Evolutionary conservation across 2,888 invertebrate genomes (phyloP), one percentile per base, ranked within the genome.

Genomic region (Ichneumoninae sp.): DNA sequence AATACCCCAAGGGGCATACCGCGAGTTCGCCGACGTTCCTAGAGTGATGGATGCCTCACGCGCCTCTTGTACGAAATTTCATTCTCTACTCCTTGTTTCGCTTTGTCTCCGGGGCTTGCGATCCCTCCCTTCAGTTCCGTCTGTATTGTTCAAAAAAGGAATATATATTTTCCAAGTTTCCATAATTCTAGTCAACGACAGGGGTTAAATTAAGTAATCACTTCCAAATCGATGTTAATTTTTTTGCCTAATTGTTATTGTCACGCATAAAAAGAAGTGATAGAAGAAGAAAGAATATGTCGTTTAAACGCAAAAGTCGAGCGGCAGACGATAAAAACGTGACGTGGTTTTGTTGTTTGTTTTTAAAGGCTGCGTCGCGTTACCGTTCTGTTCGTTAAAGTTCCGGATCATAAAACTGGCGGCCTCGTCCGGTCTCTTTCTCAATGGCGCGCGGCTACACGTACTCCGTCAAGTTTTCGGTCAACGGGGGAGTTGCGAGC

Each of bases 1-100:
- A 85, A 88, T 80, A 75, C 85, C 87, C 83, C 87, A 33, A 62
- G 87, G 85, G 87, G 80, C 66, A 75, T 80, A 79, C 79, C 86
- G 82, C 76, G 83, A 86, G 78, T 82, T 82, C 85, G 82, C 86
- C 82, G 87, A 85, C 88, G 86, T 88, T 89, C 83, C 84, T 82
- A 87, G 87, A 88, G 88, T 89, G 90, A 91, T 90, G 89, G 89
- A 89, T 90, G 88, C 87, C 86, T 86, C 86, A 70, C 86, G 79
- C 77, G 87, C 75, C 82, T 86, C 85, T 84, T 88, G 68, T 78
- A 68, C 82, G 74, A 80, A 86, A 86, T 88, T 86, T 86, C 83
- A 80, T 87, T 85, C 85, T 80, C 83, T 84, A 72, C 74, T 72
- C 75, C 74, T 50, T 83, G 74, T 82, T 60, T 62, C 69, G 52